Base-by-base conservation (phyloP, 2,113 vertebrate species). In the Podiceps cristatus region DNA sequence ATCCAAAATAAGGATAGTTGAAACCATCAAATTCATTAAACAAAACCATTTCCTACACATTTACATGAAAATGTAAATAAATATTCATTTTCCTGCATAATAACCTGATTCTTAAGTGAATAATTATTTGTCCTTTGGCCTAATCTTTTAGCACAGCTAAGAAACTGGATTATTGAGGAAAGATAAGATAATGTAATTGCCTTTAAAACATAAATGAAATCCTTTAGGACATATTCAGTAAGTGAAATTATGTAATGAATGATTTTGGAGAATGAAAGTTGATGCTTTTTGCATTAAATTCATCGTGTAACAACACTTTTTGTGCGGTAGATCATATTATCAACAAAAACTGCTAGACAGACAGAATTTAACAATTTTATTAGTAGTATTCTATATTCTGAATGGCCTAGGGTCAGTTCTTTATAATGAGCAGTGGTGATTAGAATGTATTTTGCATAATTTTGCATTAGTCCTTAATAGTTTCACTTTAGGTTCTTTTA, bases 401-500 rank as follows among this genome's bases (percentile, higher is more conserved):
- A 64, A 58, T 64, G 49, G 35, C 77, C 35, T 81, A 33, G 3
- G 7, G 58, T 95, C 63, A 53, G 20, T 18, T 78, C 40, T 72
- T 78, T 44, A 50, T 64, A 67, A 64, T 60, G 11, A 87, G 25
- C 20, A 20, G 16, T 15, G 8, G 17, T 76, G 66, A 95, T 91
- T 72, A 45, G 69, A 76, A 85, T 75, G 16, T n/a, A 27, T 87
- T 97, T 89, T 94, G 60, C 63, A 31, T 80, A 83, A 91, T 76
- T 94, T 96, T 87, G 31, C 33, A 24, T 59, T 84, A 75, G 19
- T 56, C 35, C 11, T 68, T 87, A 81, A 56, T 66, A 71, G 27
- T 68, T 96, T 72, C 5, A 4, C 20, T 92, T 91, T 67, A 56
- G 74, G 18, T 78, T 50, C 53, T 55, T 91, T 82, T 59, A 44